Percentiles rank a stretch among this genome's conserved stretches.
Conservation (phyloP, 2,113 vertebrate genomes). For the Upupa epops region DNA sequence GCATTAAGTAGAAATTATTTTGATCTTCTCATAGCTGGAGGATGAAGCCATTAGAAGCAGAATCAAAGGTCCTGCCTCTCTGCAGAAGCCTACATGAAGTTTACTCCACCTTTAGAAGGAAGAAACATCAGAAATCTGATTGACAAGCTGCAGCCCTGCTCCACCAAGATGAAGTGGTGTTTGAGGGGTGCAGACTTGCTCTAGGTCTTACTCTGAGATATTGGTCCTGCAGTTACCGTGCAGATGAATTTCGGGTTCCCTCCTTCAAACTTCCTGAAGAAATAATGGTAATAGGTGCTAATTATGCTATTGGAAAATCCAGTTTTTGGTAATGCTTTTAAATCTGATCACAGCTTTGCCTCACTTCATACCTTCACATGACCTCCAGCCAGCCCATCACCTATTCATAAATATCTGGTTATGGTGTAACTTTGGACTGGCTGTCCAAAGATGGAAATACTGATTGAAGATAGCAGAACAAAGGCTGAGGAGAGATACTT, state of each 20-base stretch:
- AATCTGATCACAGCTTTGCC: neutral
- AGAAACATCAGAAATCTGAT: neutral
- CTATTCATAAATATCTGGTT: neutral
- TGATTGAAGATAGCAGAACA: conserved; percentile 42
- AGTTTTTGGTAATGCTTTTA: neutral
- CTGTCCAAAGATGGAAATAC: conserved; percentile 27
- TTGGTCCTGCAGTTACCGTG: rapidly evolving
- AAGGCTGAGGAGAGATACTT: conserved; percentile 17
- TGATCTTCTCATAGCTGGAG: neutral
- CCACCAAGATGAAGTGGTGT: neutral
- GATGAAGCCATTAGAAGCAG: neutral
- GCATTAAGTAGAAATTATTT: neutral
- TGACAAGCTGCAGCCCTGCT: neutral
- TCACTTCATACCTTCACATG: neutral
- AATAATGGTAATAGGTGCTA: neutral
- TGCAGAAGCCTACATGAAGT: neutral
- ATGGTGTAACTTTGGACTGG: neutral
- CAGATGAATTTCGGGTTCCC: neutral
- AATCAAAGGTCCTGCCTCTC: neutral
- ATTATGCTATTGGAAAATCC: neutral
- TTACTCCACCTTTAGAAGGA: neutral
- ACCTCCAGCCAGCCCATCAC: neutral
- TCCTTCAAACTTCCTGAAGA: neutral
- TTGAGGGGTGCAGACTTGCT: neutral
- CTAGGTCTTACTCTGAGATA: neutral